Evolutionary conservation across 2,888 invertebrate species (phyloP), one percentile per base, ranked within the genome.

Genomic region (Julus scandinavius): DNA sequence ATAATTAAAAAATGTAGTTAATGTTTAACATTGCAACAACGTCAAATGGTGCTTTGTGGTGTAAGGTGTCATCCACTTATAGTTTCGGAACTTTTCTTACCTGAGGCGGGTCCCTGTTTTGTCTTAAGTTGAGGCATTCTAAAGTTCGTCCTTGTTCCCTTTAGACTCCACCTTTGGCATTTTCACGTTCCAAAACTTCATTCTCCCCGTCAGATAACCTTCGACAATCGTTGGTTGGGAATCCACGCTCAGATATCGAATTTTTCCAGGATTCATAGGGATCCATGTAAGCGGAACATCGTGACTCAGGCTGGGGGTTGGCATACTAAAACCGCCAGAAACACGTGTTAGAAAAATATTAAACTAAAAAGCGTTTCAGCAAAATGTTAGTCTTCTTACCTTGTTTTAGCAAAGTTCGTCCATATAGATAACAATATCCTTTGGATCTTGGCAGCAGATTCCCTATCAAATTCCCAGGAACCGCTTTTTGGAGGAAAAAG

Each of bases 181-280:
- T 50, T 86, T 58, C 1, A 29, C 83, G 49, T 86, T 88, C 88
- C 88, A 88, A 63, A 88, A 88, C 38, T 86, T 86, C 86, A 88
- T 88, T 58, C 72, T n/a, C n/a, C 86, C 29, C 11, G 29, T 86
- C 29, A 85, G 40, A 40, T 50, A 88, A 17, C 88, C 86, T 1
- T 88, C 88, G 40, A 86, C 20, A 20, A 88, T 17, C 11, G 50
- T 3, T 40, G 86, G 58, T 9, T 86, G 87, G 15, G 85, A 11
- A 20, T 63, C 63, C 29, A 88, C 63, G 49, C 86, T 85, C 40
- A 88, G 49, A 45, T 86, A 86, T 13, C 88, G 88, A 86, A 88
- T 86, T 50, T 88, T 88, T 5, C 88, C 88, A 2, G 88, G 88
- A 49, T 88, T 88, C 88, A 88, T 86, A n/a, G 88, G 88, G 15